phyloP scores from a whole-genome alignment of 1,140 invertebrate genomes.

The Trialeurodes vaporariorum region DNA sequence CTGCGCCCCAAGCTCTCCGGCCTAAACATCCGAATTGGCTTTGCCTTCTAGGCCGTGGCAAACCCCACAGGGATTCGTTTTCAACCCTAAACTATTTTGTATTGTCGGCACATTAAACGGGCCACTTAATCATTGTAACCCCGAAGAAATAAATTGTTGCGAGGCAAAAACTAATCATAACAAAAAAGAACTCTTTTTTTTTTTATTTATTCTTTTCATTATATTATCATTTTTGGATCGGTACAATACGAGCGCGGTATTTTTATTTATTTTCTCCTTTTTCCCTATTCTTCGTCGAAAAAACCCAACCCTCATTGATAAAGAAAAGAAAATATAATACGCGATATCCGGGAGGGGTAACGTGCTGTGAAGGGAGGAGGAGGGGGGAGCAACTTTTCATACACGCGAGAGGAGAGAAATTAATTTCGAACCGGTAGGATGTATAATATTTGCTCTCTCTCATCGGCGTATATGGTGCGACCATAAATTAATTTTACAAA shows the following conservation, averaged over 20 bases:
- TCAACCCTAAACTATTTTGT: no score
- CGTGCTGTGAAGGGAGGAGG: no score
- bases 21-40: neutral
- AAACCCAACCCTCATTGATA: neutral
- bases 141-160: neutral
- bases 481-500: constrained; percentile 1
- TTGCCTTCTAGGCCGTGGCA: no score
- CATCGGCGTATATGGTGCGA: no score
- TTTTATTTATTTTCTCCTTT: no score
- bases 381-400: neutral
- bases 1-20: neutral
- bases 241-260: neutral
- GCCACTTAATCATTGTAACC: neutral
- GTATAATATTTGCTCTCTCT: neutral
- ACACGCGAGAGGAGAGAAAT: neutral
- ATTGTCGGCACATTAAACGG: neutral
- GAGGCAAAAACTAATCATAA: neutral
- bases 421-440: neutral
- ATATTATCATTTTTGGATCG: no score
- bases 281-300: no score
- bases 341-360: no score
- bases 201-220: no score
- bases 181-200: neutral
- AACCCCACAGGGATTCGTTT: no score
- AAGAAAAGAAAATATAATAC: no score